Base-by-base conservation (phyloP, 1,140 invertebrate species). In the Cryptotermes secundus region DNA sequence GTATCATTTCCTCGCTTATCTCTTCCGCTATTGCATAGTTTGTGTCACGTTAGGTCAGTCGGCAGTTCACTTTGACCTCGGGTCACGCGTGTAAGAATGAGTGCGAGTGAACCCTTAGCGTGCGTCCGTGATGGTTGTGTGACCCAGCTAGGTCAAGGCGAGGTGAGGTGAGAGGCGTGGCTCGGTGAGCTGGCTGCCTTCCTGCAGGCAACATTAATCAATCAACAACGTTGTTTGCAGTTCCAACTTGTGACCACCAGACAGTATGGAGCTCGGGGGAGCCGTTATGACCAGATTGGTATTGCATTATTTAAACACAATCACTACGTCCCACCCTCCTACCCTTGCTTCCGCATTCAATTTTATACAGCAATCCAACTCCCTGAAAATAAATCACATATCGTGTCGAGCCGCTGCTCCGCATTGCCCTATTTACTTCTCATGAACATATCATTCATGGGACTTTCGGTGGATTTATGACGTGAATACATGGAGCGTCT, bases 251-350 rank as follows among this genome's bases (percentile, higher is more conserved):
- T 31, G 59, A 72, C 26, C 59, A 31, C 26, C n/a, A 14, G 59
- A 31, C n/a, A 9, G 59, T 16, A 14, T 59, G 53, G 53, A n/a
- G 59, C 59, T 72, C 59, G 26, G 26, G 59, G 59, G 59, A 72
- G n/a, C 59, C 59, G 59, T 72, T 72, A 31, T 31, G 59, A 72
- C 59, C 59, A 72, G 59, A 72, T 72, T 72, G 59, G 59, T 72
- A 72, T 72, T 72, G 59, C 59, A 72, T 72, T 72, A 72, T 72
- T 72, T 72, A 72, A 72, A 72, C 59, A 72, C 59, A 72, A 72
- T 72, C 59, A 72, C 59, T 72, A 26, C 59, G 31, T 26, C 59
- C n/a, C 59, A 26, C 59, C 53, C 59, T 31, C 59, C 31, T 6
- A 72, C 59, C 59, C 59, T 72, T 72, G 26, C 59, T 72, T 72